Percentiles rank a stretch among this genome's conserved stretches.
These are phyloP conservation scores for Tadarida brasiliensis DNA, from an alignment of 2,797 vertebrate genomes.

Conservation along the genomic window DNA sequence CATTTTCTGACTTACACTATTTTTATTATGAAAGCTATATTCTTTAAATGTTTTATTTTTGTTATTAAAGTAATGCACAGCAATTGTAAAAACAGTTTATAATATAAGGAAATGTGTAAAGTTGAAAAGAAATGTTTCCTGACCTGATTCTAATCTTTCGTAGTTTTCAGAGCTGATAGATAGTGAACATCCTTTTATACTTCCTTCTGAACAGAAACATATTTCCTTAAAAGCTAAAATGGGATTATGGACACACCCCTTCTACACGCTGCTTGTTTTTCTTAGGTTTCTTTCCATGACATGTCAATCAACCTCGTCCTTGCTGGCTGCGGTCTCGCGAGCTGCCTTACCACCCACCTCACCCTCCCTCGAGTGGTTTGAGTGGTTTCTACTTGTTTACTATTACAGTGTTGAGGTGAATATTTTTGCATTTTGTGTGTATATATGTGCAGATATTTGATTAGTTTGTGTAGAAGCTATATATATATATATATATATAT, in stretches of 20 bases:
- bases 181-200: background rate
- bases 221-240: background rate
- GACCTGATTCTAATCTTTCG: background rate
- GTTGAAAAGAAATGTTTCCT: background rate
- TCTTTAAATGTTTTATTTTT: conserved; percentile 20
- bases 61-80: background rate
- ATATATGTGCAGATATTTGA: background rate
- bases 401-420: background rate
- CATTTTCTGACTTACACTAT: background rate
- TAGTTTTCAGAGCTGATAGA: background rate
- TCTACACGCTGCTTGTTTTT: too few relatives aligned
- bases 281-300: background rate
- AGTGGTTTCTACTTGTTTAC: background rate
- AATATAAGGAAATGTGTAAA: background rate
- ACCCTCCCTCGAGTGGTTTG: background rate
- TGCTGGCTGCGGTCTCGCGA: too few relatives aligned
- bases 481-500: background rate
- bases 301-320: background rate
- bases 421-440: conserved; percentile 1
- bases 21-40: background rate
- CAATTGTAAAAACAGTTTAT: background rate
- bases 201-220: background rate
- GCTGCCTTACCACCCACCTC: background rate
- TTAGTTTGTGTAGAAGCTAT: background rate
- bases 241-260: background rate